Conservation (phyloP, 2,113 vertebrate genomes). For the Cathartes aura region DNA sequence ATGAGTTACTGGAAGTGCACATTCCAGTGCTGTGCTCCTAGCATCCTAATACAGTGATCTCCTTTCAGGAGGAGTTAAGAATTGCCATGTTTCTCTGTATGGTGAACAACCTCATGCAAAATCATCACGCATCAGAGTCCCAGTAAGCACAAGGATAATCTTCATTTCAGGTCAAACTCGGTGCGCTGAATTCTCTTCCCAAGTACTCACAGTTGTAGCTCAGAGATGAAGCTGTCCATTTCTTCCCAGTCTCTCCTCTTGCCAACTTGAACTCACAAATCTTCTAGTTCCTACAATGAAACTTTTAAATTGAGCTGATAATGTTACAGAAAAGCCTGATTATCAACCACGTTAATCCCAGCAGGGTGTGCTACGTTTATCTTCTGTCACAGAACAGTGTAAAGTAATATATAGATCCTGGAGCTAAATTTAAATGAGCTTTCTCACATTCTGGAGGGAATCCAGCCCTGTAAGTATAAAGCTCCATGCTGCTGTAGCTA, state of each 20-base stretch:
- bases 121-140: not conserved
- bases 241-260: not conserved
- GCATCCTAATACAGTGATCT: not conserved
- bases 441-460: not conserved
- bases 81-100: not conserved
- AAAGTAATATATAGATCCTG: not conserved
- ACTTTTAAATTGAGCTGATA: not conserved
- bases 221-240: not conserved
- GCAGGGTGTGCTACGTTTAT: not conserved
- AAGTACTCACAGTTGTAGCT: not conserved
- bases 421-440: constrained; percentile 17
- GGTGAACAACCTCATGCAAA: not conserved
- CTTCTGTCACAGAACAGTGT: not conserved
- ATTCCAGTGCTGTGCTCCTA: not conserved
- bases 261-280: not conserved
- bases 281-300: not conserved
- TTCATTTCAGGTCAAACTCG: not conserved
- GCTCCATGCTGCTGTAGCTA: not conserved
- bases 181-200: not conserved
- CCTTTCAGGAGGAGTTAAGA: not conserved
- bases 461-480: not conserved
- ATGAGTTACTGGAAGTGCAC: constrained; percentile 21
- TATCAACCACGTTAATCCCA: not conserved
- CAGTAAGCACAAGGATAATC: not conserved
- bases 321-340: not conserved